Percentiles rank a stretch among this genome's conserved stretches.
Evolutionary conservation across 2,113 vertebrate species (phyloP).

Genomic region (Lates calcarifer): DNA sequence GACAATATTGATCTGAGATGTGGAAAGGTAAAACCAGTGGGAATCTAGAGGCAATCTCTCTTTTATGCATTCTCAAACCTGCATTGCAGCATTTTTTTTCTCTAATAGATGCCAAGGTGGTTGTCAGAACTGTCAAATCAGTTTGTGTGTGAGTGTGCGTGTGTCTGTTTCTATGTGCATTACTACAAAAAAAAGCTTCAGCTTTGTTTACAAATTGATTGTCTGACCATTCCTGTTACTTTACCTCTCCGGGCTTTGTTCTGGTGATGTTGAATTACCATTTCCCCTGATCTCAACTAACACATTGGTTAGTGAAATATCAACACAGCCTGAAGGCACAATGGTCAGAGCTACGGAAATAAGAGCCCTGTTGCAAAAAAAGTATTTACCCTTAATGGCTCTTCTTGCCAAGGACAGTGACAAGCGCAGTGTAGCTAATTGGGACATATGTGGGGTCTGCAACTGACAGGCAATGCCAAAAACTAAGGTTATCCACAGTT

Average conservation of each 20-base stretch:
- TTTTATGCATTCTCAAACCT: slow-evolving; percentile 63
- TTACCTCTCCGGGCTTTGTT: slow-evolving; percentile 6
- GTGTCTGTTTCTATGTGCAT: slow-evolving; percentile 6
- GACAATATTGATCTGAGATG: slow-evolving; percentile 71
- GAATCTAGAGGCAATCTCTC: slow-evolving; percentile 65
- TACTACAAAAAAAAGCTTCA: slow-evolving; percentile 18
- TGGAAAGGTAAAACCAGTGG: slow-evolving; percentile 65
- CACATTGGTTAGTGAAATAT: slow-evolving; percentile 33
- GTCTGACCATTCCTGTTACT: slow-evolving; percentile 21
- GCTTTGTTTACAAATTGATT: slow-evolving; percentile 54
- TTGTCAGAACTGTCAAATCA: slow-evolving; percentile 66
- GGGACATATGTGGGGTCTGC: slow-evolving; percentile 40
- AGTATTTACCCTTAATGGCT: slow-evolving; percentile 35
- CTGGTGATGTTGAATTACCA: neutral
- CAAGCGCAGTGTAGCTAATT: slow-evolving; percentile 56
- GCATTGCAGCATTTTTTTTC: slow-evolving; percentile 57
- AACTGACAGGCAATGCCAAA: slow-evolving; percentile 54
- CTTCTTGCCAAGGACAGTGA: slow-evolving; percentile 51
- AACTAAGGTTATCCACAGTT: slow-evolving; percentile 51
- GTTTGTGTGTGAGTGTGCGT: neutral
- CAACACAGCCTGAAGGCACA: slow-evolving; percentile 28
- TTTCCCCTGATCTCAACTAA: slow-evolving; percentile 22
- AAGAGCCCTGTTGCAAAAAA: slow-evolving; percentile 31
- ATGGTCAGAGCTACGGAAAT: slow-evolving; percentile 11
- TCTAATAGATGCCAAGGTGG: slow-evolving; percentile 50